These are phyloP conservation scores for Escarpia spicata DNA, from an alignment of 2,888 invertebrate species.

Conservation along the genomic window DNA sequence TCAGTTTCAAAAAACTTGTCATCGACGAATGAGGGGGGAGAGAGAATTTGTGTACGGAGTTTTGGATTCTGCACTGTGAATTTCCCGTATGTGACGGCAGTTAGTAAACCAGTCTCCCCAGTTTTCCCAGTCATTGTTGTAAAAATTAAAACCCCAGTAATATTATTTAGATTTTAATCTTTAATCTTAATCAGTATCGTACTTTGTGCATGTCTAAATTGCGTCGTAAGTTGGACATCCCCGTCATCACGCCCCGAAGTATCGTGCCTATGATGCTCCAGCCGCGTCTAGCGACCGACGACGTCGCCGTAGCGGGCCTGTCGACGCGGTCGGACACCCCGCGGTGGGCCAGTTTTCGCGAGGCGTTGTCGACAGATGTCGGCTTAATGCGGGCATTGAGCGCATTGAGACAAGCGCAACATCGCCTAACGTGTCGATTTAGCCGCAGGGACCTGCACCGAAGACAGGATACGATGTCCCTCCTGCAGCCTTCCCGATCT, in stretches of 20 bases:
- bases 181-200: too few relatives aligned
- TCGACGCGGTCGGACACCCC: neutral
- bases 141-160: too few relatives aligned
- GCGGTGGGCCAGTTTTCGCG: neutral
- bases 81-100: too few relatives aligned
- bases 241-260: neutral
- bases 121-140: too few relatives aligned
- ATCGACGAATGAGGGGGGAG: too few relatives aligned
- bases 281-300: neutral
- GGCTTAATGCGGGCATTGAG: neutral
- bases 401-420: neutral
- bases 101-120: too few relatives aligned
- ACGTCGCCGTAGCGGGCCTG: neutral
- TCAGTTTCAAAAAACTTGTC: too few relatives aligned
- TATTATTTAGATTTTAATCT: too few relatives aligned
- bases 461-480: neutral
- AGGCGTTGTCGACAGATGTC: slow-evolving; percentile 10
- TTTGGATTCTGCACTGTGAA: too few relatives aligned
- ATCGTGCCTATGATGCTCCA: neutral
- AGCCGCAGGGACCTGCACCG: slow-evolving; percentile 3
- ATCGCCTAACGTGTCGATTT: neutral
- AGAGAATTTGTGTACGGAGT: too few relatives aligned
- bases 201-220: too few relatives aligned
- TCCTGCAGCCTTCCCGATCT: neutral
- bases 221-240: too few relatives aligned